Conservation (phyloP, 1,140 invertebrate genomes). For the Diorhabda elongata region DNA sequence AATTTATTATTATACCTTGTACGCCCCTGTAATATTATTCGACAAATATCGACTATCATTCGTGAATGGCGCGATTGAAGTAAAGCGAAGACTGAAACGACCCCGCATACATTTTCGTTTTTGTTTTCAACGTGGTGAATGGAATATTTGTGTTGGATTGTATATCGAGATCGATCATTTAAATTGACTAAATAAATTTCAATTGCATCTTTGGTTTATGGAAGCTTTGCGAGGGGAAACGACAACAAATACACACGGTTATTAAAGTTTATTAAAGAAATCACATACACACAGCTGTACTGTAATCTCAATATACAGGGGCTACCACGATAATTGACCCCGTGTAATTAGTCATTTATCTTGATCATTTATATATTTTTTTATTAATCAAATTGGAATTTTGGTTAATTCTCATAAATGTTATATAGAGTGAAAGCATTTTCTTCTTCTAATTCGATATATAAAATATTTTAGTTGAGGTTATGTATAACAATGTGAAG, state of each 20-base stretch:
- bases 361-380: no score
- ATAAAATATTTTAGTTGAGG: background rate
- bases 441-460: background rate
- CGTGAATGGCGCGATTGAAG: background rate
- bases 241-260: no score
- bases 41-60: background rate
- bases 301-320: no score
- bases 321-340: no score
- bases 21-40: background rate
- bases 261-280: no score
- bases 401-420: background rate
- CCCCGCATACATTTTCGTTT: background rate
- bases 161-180: constrained; percentile 10
- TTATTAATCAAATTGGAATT: no score
- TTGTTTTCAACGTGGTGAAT: background rate
- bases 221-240: no score
- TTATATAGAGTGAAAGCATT: constrained; percentile 5
- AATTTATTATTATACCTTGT: background rate
- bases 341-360: no score
- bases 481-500: background rate
- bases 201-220: no score
- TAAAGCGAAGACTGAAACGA: background rate
- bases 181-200: background rate
- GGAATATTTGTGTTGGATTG: background rate
- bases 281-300: no score